Evolutionary conservation across 2,797 vertebrate genomes (phyloP).

Genomic region (Carduelis carduelis): DNA sequence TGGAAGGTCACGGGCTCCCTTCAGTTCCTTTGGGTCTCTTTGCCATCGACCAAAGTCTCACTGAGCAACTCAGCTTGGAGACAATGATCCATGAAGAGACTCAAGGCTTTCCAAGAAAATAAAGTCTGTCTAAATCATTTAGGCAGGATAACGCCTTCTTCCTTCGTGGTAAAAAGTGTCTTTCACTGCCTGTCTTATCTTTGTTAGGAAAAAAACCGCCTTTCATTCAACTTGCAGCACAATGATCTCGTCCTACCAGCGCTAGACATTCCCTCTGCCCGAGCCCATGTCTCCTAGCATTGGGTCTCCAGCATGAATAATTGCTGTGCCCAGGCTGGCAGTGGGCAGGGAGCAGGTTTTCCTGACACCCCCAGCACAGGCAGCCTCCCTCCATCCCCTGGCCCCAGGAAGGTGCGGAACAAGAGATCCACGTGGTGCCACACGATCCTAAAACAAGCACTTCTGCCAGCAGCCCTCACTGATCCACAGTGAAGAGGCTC

Average conservation of each 20-base stretch:
- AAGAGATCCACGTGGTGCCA: accelerated
- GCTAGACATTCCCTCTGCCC: constrained; percentile 12
- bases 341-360: constrained; percentile 3
- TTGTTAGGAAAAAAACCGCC: not conserved
- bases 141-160: constrained; percentile 20
- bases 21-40: not conserved
- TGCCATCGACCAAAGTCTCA: not conserved
- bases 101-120: constrained; percentile 36
- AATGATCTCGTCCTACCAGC: constrained; percentile 35
- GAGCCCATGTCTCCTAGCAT: constrained; percentile 37
- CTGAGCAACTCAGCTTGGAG: not conserved
- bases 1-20: not conserved
- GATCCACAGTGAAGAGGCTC: accelerated
- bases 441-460: accelerated
- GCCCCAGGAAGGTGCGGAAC: not conserved
- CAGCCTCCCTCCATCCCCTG: not conserved
- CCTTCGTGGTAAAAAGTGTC: not conserved
- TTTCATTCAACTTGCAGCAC: constrained; percentile 21
- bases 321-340: constrained; percentile 6
- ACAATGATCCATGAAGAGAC: constrained; percentile 15
- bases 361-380: not conserved
- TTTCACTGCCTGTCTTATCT: constrained; percentile 41
- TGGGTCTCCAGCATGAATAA: constrained; percentile 43
- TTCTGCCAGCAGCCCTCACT: not conserved
- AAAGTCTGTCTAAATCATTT: constrained; percentile 46